Base-by-base conservation (phyloP, 2,113 vertebrate genomes). In the Crotalus tigris region DNA sequence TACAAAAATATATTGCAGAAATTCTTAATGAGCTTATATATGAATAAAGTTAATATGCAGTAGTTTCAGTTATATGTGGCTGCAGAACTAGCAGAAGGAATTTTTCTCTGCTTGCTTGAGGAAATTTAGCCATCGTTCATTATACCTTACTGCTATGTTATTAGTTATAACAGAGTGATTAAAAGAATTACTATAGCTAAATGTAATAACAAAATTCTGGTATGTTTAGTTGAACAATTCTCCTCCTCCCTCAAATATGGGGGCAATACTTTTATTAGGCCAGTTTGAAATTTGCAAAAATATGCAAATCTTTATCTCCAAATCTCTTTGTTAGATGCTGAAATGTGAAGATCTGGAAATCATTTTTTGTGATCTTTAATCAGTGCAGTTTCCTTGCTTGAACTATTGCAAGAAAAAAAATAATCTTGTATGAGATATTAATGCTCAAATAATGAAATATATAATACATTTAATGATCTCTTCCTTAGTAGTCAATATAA, bases 131-230 rank as follows among this genome's bases (percentile, higher is more conserved):
- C 81, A 19, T 2, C 92, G 26, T 33, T 13, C 91, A 49, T 91
- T 44, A 92, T 46, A 17, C 1, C 0, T 92, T 93, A 92, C 91
- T 94, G 92, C 92, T 86, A 91, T 88, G 95, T 93, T 57, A 88
- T 85, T 91, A 88, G 91, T 91, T 92, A 86, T 94, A 91, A 59
- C 86, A 23, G 3, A 95, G 93, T 93, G 64, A 91, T 54, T 94
- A 94, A 93, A 93, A 92, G 93, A 90, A 93, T 94, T 94, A 91
- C 90, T 95, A 87, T 64, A 87, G 44, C 88, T 90, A 91, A 88
- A 96, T 92, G 3, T 69, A 95, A 55, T 57, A 96, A 93, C 86
- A 92, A 92, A 93, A 93, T 94, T 90, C 88, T 93, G 17, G 10
- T 44, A 58, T 85, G 46, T 29, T n/a, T 46, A 24, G 23, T 49